phyloP scores from a whole-genome alignment of 2,113 vertebrate genomes.

The Labrus mixtus region DNA sequence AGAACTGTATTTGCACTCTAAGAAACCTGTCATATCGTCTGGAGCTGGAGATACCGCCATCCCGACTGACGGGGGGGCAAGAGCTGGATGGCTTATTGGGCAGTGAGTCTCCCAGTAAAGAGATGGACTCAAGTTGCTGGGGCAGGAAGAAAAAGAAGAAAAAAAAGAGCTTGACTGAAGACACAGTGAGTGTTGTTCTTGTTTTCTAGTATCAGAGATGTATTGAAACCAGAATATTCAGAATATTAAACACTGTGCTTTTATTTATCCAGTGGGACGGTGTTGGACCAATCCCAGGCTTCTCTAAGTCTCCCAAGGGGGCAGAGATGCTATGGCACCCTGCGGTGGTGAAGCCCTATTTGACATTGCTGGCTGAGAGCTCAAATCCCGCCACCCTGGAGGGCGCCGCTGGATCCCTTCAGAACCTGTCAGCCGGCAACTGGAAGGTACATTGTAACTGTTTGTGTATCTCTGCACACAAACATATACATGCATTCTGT shows the following conservation, averaged over 20 bases:
- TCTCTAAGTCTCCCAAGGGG: slow-evolving; percentile 95
- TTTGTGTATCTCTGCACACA: not conserved
- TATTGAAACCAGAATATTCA: not conserved
- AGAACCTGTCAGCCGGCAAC: slow-evolving; percentile 97
- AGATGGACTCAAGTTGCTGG: slow-evolving; percentile 95
- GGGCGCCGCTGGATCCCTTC: slow-evolving; percentile 95
- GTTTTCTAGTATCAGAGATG: not conserved
- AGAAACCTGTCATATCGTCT: slow-evolving; percentile 96
- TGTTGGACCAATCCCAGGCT: slow-evolving; percentile 95
- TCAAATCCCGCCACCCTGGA: slow-evolving; percentile 97
- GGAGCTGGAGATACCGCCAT: slow-evolving; percentile 94
- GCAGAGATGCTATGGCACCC: slow-evolving; percentile 99
- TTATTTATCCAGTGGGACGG: slow-evolving; percentile 92
- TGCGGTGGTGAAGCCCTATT: slow-evolving; percentile 95
- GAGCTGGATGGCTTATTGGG: slow-evolving; percentile 92
- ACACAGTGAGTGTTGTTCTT: slow-evolving; percentile 87
- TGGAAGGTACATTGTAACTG: slow-evolving; percentile 90
- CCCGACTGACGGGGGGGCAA: slow-evolving; percentile 87
- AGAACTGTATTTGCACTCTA: slow-evolving; percentile 97
- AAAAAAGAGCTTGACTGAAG: slow-evolving; percentile 90
- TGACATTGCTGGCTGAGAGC: slow-evolving; percentile 96
- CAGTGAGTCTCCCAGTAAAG: slow-evolving; percentile 92
- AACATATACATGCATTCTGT: not conserved
- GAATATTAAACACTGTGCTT: slow-evolving; percentile 13
- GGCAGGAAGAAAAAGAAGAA: slow-evolving; percentile 98